Conservation (phyloP, 2,888 invertebrate species). For the Coronaproctus castanopsis region DNA sequence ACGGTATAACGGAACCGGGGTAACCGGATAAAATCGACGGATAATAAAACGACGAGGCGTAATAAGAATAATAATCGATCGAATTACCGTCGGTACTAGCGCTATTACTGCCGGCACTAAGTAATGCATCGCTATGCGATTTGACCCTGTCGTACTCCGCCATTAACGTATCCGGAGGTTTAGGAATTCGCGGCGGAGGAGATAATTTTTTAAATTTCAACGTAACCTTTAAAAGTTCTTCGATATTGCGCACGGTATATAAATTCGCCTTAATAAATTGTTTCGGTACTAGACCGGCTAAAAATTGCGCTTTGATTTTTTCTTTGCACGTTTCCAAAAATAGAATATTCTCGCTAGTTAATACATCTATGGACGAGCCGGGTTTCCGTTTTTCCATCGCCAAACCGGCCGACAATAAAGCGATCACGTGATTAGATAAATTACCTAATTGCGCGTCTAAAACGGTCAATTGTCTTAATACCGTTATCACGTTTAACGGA, state of each 20-base stretch:
- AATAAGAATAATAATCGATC: background rate
- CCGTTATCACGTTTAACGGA: conserved; percentile 33
- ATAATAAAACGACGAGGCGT: background rate
- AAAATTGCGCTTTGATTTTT: conserved; percentile 56
- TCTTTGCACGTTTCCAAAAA: conserved; percentile 69
- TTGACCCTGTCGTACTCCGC: background rate
- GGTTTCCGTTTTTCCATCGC: conserved; percentile 50
- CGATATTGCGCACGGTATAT: conserved; percentile 52
- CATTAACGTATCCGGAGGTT: conserved; percentile 2
- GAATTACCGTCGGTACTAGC: background rate
- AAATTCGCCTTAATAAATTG: conserved; percentile 48
- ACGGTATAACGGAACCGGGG: background rate
- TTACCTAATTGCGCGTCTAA: conserved; percentile 68
- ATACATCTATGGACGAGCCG: conserved; percentile 52
- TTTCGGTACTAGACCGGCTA: conserved; percentile 43
- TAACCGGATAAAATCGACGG: background rate
- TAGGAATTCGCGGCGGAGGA: conserved; percentile 1
- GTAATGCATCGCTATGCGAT: background rate
- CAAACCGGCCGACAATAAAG: conserved; percentile 52
- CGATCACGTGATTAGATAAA: conserved; percentile 56
- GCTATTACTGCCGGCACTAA: background rate
- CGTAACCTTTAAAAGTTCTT: conserved; percentile 48
- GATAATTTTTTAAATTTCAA: conserved; percentile 20
- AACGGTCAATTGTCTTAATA: conserved; percentile 54
- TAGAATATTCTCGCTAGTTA: conserved; percentile 49